Conservation (phyloP, 2,797 vertebrate species). For the Lepidocolaptes lacrymiger region DNA sequence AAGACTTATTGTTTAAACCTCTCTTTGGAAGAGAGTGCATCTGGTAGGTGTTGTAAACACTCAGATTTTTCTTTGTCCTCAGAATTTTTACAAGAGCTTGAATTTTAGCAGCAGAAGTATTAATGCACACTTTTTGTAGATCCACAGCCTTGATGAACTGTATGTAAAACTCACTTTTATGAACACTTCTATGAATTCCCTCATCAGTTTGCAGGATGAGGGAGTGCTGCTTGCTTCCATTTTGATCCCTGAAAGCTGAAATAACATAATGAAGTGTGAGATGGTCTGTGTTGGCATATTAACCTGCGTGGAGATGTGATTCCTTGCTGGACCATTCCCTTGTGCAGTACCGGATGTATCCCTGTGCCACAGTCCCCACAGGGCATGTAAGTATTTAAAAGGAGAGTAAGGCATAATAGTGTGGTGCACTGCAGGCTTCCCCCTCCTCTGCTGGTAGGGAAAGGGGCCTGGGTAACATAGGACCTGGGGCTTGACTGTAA, state of each 20-base stretch:
- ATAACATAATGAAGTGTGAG: rapidly evolving
- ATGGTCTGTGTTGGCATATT: not conserved
- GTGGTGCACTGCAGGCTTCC: not conserved
- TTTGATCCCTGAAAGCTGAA: not conserved
- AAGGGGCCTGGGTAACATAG: not conserved
- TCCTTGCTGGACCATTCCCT: rapidly evolving
- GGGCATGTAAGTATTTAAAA: not conserved
- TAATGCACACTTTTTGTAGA: not conserved
- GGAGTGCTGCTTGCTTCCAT: not conserved
- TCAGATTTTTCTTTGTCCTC: not conserved
- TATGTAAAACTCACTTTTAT: not conserved
- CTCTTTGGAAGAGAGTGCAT: not conserved
- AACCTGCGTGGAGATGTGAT: rapidly evolving
- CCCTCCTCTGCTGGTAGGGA: not conserved
- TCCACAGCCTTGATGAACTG: not conserved
- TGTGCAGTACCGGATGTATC: rapidly evolving
- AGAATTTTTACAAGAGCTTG: not conserved
- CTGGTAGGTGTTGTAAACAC: not conserved
- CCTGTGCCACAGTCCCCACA: not conserved
- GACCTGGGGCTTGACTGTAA: not conserved
- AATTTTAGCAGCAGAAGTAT: not conserved
- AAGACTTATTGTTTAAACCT: not conserved
- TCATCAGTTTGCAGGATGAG: not conserved
- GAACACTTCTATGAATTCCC: not conserved
- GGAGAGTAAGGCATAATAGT: not conserved